Conservation (phyloP, 2,797 vertebrate species). For the Siniperca scherzeri region DNA sequence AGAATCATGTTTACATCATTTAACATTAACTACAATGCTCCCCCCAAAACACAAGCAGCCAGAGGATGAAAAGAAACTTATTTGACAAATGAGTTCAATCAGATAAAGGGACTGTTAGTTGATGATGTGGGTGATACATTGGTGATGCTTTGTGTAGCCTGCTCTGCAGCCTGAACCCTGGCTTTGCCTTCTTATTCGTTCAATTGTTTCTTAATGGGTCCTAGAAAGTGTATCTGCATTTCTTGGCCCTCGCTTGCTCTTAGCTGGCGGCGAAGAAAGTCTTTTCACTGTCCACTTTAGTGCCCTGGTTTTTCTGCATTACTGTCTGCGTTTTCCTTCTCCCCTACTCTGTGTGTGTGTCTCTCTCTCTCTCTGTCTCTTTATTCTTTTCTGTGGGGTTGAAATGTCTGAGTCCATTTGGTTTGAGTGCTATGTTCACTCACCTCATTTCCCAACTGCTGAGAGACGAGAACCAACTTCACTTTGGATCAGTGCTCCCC, state of each 20-base stretch:
- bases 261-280: constrained; percentile 15
- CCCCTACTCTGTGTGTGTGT: constrained; percentile 23
- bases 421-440: constrained; percentile 64
- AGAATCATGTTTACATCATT: constrained; percentile 15
- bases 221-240: constrained; percentile 37
- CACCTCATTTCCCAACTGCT: constrained; percentile 54
- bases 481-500: constrained; percentile 59
- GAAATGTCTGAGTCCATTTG: constrained; percentile 73
- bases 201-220: constrained; percentile 40
- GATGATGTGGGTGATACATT: not conserved
- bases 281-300: constrained; percentile 54
- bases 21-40: not conserved
- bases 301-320: constrained; percentile 49
- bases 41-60: not conserved
- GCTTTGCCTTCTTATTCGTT: constrained; percentile 9
- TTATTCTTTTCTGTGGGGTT: constrained; percentile 32
- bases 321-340: constrained; percentile 30
- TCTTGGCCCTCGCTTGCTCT: constrained; percentile 26
- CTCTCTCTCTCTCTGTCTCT: not conserved
- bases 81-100: constrained; percentile 6
- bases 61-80: constrained; percentile 21
- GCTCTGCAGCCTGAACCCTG: constrained; percentile 1
- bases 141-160: constrained; percentile 11
- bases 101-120: constrained; percentile 4
- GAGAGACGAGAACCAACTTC: constrained; percentile 60